These are phyloP conservation scores for Ceyx melanurus DNA, from an alignment of 2,113 vertebrate species.

Conservation along the genomic window DNA sequence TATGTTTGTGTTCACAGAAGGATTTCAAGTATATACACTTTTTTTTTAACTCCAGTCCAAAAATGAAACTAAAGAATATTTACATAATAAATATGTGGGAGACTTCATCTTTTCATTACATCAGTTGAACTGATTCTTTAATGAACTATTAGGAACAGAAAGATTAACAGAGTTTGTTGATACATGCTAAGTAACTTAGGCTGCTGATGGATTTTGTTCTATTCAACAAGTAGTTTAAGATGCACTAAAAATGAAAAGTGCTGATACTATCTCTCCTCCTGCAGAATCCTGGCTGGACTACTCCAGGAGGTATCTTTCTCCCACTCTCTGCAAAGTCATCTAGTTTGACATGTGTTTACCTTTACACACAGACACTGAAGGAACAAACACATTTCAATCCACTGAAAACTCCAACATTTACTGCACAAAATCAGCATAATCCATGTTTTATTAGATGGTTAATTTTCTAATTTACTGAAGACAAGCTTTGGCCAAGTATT, in stretches of 20 bases:
- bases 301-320: neutral
- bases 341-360: slow-evolving; percentile 3
- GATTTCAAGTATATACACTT: slow-evolving; percentile 84
- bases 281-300: neutral
- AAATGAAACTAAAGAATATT: slow-evolving; percentile 79
- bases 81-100: slow-evolving; percentile 78
- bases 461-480: slow-evolving; percentile 48
- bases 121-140: slow-evolving; percentile 70
- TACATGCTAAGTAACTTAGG: slow-evolving; percentile 19
- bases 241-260: slow-evolving; percentile 49
- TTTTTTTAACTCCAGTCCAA: slow-evolving; percentile 73
- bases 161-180: slow-evolving; percentile 9
- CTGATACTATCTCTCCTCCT: neutral
- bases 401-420: slow-evolving; percentile 60
- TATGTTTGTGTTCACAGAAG: slow-evolving; percentile 83
- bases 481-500: slow-evolving; percentile 62
- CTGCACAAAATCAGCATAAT: slow-evolving; percentile 37
- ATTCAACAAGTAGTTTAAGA: slow-evolving; percentile 45
- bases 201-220: slow-evolving; percentile 24
- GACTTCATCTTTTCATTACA: slow-evolving; percentile 61
- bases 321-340: neutral
- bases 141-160: slow-evolving; percentile 50
- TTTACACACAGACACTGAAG: slow-evolving; percentile 21
- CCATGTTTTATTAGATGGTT: slow-evolving; percentile 59
- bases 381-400: slow-evolving; percentile 68